These are phyloP conservation scores for Cheiracanthium punctorium DNA, from an alignment of 2,888 invertebrate genomes.

Conservation along the genomic window DNA sequence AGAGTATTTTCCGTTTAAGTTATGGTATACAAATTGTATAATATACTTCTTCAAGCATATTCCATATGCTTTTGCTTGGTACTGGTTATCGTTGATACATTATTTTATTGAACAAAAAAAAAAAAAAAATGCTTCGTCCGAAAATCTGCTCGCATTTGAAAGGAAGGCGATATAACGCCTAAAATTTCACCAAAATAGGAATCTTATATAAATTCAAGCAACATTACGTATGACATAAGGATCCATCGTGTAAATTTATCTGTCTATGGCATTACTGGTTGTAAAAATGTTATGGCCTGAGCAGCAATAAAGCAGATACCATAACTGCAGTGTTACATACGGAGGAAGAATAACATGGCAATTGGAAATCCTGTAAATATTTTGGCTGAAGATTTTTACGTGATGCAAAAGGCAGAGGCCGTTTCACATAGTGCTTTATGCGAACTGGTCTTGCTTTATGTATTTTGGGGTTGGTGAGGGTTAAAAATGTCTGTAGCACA, in stretches of 20 bases:
- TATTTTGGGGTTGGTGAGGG: not conserved
- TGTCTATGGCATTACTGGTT: not conserved
- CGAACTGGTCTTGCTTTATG: not conserved
- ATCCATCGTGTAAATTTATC: not conserved
- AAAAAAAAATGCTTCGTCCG: too few species aligned
- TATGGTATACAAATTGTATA: too few species aligned
- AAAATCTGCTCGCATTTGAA: too few species aligned
- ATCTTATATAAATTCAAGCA: not conserved
- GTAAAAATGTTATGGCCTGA: conserved; percentile 1
- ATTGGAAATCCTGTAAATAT: not conserved
- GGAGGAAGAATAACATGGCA: not conserved
- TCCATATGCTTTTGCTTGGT: too few species aligned
- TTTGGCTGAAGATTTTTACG: not conserved
- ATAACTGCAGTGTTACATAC: not conserved
- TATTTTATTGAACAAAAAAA: too few species aligned
- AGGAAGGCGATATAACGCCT: too few species aligned
- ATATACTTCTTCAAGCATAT: too few species aligned
- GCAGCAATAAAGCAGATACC: not conserved
- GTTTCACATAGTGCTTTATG: too few species aligned
- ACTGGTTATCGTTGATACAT: too few species aligned
- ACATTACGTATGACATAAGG: not conserved
- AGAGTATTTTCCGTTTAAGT: too few species aligned
- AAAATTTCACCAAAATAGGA: too few species aligned
- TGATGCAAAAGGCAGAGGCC: too few species aligned
- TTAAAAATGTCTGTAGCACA: not conserved